Percentiles rank a stretch among this genome's conserved stretches.
Conservation (phyloP, 2,888 invertebrate genomes). For the Geophilus truncorum region DNA sequence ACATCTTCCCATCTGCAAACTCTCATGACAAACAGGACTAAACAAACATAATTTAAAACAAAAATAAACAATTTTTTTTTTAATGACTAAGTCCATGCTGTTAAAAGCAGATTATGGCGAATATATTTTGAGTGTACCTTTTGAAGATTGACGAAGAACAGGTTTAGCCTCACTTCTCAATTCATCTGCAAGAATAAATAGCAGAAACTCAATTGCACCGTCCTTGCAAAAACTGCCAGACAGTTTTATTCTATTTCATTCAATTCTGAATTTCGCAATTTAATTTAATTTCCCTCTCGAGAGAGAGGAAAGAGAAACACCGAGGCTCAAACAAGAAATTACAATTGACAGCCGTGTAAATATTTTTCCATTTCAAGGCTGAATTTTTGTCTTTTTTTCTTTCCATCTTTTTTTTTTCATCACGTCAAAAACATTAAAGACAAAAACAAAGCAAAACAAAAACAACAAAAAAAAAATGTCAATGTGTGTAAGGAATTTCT, state of each 20-base stretch:
- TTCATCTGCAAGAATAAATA: constrained; percentile 36
- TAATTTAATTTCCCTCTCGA: no score
- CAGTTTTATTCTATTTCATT: no score
- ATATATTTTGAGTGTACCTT: constrained; percentile 33
- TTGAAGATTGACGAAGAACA: constrained; percentile 37
- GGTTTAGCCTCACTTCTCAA: constrained; percentile 36
- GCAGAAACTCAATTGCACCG: constrained; percentile 8
- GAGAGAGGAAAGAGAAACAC: no score
- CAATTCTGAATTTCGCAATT: no score
- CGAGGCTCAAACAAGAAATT: no score
- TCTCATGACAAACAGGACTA: no score
- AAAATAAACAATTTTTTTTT: no score
- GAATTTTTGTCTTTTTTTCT: background rate
- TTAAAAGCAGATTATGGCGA: background rate
- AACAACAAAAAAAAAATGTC: background rate
- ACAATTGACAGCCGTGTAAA: no score
- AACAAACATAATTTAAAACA: no score
- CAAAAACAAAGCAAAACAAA: background rate
- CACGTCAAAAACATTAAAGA: background rate
- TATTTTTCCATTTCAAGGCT: background rate
- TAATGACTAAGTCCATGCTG: background rate
- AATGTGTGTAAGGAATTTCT: background rate
- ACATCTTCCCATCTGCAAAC: no score
- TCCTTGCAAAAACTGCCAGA: background rate
- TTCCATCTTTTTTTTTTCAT: no score